These are phyloP conservation scores for Drosophila cardini DNA, from an alignment of 1,140 invertebrate genomes.

Conservation along the genomic window DNA sequence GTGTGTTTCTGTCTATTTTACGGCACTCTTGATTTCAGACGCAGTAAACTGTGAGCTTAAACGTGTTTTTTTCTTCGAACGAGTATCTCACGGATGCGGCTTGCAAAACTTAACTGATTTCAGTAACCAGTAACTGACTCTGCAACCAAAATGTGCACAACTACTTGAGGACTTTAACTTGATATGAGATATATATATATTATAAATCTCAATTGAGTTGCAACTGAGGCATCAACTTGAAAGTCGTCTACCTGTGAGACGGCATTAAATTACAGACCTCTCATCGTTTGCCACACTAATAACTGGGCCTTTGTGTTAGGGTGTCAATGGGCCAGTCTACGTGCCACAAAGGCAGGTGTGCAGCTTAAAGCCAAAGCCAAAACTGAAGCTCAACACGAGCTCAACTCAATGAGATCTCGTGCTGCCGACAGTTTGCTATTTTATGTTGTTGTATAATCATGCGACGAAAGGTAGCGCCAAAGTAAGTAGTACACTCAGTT, in stretches of 20 bases:
- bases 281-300: constrained; percentile 19
- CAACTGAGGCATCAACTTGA: constrained; percentile 11
- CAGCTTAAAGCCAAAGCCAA: constrained; percentile 29
- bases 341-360: constrained; percentile 42
- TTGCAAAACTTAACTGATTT: constrained; percentile 67
- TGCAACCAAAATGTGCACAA: constrained; percentile 7
- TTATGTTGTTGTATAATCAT: constrained; percentile 37
- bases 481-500: constrained; percentile 7
- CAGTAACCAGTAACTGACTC: constrained; percentile 40
- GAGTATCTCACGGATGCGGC: constrained; percentile 76
- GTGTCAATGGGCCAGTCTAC: constrained; percentile 56
- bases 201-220: constrained; percentile 13
- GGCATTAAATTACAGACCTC: constrained; percentile 36
- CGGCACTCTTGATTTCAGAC: constrained; percentile 70
- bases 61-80: constrained; percentile 60
- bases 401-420: constrained; percentile 25
- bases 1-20: constrained; percentile 38
- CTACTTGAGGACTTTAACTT: constrained; percentile 19
- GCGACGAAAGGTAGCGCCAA: constrained; percentile 22
- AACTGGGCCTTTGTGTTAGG: constrained; percentile 73
- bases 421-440: constrained; percentile 21
- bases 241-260: constrained; percentile 39
- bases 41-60: constrained; percentile 48
- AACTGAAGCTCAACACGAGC: constrained; percentile 22
- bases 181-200: constrained; percentile 7